A percentile compares a stretch with the other conserved stretches of the same genome.
These are phyloP conservation scores for Indicator maculatus DNA, from an alignment of 2,113 vertebrate genomes.

Conservation along the genomic window DNA sequence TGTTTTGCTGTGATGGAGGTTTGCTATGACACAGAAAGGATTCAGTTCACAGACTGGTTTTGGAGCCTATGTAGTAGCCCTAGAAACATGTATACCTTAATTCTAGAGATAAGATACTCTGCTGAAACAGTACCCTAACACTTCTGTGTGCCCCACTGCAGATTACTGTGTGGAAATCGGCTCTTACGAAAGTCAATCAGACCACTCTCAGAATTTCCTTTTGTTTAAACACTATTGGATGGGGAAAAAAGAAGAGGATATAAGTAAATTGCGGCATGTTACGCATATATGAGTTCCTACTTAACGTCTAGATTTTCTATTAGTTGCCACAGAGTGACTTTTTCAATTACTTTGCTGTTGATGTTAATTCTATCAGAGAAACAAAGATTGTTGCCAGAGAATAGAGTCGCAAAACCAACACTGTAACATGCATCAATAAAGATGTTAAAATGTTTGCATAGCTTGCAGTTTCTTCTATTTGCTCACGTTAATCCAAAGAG, in stretches of 20 bases:
- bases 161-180: background rate
- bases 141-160: background rate
- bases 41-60: background rate
- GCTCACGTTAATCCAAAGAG: background rate
- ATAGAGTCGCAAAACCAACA: background rate
- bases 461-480: background rate
- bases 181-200: background rate
- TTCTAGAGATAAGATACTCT: background rate
- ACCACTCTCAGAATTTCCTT: background rate
- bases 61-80: background rate
- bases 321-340: background rate
- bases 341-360: background rate
- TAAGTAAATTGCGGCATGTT: background rate
- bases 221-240: background rate
- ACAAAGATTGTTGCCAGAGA: background rate
- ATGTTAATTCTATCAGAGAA: background rate
- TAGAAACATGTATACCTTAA: background rate
- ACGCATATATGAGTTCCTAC: fast-evolving
- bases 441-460: background rate
- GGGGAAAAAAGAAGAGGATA: background rate
- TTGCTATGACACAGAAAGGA: background rate
- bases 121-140: background rate
- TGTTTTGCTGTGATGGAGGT: background rate
- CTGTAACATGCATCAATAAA: background rate
- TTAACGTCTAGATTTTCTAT: background rate